Evolutionary conservation across 2,797 vertebrate genomes (phyloP), one percentile per base, ranked within the genome.

Genomic region (Parambassis ranga): DNA sequence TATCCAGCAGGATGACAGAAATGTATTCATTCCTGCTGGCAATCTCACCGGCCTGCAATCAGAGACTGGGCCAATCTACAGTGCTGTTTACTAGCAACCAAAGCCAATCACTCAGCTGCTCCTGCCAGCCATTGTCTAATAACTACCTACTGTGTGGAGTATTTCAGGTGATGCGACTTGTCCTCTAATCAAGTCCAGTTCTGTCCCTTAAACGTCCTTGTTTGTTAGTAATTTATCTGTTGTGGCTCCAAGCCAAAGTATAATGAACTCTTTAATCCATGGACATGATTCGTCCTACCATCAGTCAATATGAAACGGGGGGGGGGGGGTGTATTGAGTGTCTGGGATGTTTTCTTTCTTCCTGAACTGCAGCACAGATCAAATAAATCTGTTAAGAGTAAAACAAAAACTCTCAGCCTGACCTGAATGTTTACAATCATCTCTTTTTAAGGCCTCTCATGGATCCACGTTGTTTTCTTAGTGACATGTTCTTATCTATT

Each of bases 221-320:
- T 64, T 67, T 47, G 41, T 1, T 15, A 43, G 56, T 72, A 42
- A 60, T 55, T 65, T 33, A 66, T 75, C 49, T 32, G 22, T 56
- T 20, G 41, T 43, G 63, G 65, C 52, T 74, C 18, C 20, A 36
- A 78, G 49, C 38, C 42, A 56, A 46, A 33, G 62, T 33, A 53
- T 55, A 74, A 78, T 59, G 53, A 74, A 62, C 35, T 50, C 20
- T 24, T 36, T 36, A 52, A 81, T 74, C 64, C 27, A 64, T 28
- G 38, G 22, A 53, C 20, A 37, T 1, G 2, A 26, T 53, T 31
- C 23, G 24, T 37, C 15, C 13, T 16, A 20, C 35, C 24, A 13
- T 41, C 35, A 16, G 47, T 78, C 60, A 11, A 66, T 76, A n/a
- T n/a, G n/a, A n/a, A n/a, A n/a, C n/a, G n/a, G n/a, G n/a, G n/a